phyloP scores from a whole-genome alignment of 2,888 invertebrate genomes.

The Aleiodes testaceus region DNA sequence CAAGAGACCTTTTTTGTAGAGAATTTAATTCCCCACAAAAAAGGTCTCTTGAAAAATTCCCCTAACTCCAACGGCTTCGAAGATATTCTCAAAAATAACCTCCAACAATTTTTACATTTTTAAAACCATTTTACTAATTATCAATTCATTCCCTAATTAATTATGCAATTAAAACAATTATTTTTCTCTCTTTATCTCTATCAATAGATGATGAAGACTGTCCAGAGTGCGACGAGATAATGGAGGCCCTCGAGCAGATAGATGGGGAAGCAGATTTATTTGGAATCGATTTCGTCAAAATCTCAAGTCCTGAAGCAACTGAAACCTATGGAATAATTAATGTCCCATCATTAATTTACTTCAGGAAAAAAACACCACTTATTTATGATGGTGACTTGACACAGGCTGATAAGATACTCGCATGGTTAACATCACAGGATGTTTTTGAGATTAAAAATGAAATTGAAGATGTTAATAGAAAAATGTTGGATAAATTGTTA shows the following conservation, averaged over 20 bases:
- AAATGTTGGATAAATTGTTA: conserved; percentile 95
- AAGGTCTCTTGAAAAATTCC: too few species aligned
- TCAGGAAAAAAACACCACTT: conserved; percentile 87
- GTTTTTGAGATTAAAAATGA: conserved; percentile 96
- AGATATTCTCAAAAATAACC: too few species aligned
- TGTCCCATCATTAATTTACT: conserved; percentile 90
- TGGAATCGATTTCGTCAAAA: conserved; percentile 96
- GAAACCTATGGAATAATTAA: conserved; percentile 87
- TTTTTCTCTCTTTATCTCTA: not conserved
- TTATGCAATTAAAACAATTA: not conserved
- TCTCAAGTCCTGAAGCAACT: conserved; percentile 87
- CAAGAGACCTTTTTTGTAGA: too few species aligned
- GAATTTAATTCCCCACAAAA: too few species aligned
- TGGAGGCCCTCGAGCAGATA: conserved; percentile 92
- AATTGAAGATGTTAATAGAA: conserved; percentile 97
- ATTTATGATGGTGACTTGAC: conserved; percentile 92
- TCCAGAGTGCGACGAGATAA: conserved; percentile 91
- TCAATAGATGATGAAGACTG: conserved; percentile 89
- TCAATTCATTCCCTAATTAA: not conserved
- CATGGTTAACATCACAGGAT: conserved; percentile 95
- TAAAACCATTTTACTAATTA: too few species aligned
- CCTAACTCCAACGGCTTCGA: too few species aligned
- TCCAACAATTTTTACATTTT: too few species aligned
- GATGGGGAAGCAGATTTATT: conserved; percentile 95
- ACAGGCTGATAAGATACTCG: conserved; percentile 88